A percentile compares a stretch with the other conserved stretches of the same genome.
Conservation (phyloP, 2,888 invertebrate genomes). For the Xanthia togata region DNA sequence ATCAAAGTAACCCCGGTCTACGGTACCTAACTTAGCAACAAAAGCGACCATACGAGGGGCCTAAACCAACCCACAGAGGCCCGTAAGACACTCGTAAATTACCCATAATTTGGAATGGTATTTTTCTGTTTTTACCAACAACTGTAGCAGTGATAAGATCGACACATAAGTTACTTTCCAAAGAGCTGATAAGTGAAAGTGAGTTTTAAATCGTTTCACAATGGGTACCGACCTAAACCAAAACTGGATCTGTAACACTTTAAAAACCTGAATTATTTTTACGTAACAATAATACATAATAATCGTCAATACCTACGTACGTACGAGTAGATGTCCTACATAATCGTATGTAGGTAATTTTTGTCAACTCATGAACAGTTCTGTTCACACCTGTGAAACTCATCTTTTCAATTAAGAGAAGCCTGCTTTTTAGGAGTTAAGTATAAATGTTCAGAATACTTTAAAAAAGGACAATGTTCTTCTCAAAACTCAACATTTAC, state of each 20-base stretch:
- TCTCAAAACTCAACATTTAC: neutral
- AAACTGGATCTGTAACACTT: conserved; percentile 44
- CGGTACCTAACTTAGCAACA: neutral
- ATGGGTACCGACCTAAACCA: neutral
- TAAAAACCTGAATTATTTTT: conserved; percentile 13
- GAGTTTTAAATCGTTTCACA: conserved; percentile 23
- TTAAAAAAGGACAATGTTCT: neutral
- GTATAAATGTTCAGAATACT: neutral
- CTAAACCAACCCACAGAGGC: neutral
- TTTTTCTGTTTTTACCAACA: neutral
- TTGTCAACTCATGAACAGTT: too few relatives aligned
- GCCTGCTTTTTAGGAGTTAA: too few relatives aligned
- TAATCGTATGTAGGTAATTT: too few relatives aligned
- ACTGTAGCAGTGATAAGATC: conserved; percentile 21
- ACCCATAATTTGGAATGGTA: neutral
- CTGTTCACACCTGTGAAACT: too few relatives aligned
- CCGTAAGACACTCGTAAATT: neutral
- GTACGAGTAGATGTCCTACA: too few relatives aligned
- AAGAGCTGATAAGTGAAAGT: conserved; percentile 53
- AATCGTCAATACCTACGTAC: neutral
- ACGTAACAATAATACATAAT: conserved; percentile 19
- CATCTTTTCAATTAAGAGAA: neutral
- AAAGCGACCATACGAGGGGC: neutral
- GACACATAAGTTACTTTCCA: conserved; percentile 40
- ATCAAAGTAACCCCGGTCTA: too few relatives aligned